phyloP scores from a whole-genome alignment of 2,113 vertebrate species.

The Excalfactoria chinensis region DNA sequence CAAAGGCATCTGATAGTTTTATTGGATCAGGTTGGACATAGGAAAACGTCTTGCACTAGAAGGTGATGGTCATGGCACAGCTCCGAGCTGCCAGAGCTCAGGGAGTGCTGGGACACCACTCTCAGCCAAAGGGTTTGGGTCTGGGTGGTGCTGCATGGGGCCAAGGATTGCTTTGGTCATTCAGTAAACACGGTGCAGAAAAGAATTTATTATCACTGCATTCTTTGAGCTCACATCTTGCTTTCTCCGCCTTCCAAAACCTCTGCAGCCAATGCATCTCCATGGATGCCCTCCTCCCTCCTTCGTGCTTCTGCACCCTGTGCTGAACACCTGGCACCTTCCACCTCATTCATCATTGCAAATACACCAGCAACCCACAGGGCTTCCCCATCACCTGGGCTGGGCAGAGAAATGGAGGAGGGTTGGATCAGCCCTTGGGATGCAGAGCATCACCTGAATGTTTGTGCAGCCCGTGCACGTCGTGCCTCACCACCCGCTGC shows the following conservation, averaged over 20 bases:
- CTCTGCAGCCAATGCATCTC: not conserved
- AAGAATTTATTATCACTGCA: not conserved
- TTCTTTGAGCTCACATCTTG: not conserved
- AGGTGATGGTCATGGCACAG: not conserved
- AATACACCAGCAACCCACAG: fast-evolving
- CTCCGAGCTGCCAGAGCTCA: too few relatives aligned
- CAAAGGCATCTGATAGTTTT: not conserved
- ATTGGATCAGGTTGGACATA: not conserved
- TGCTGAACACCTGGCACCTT: fast-evolving
- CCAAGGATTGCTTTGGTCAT: not conserved
- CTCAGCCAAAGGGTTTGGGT: too few relatives aligned
- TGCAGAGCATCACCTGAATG: not conserved
- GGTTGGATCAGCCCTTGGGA: not conserved
- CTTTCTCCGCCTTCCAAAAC: not conserved
- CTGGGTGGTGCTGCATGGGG: too few relatives aligned
- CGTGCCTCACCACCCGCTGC: not conserved
- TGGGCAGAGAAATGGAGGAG: not conserved
- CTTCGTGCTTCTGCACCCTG: not conserved
- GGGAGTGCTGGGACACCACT: too few relatives aligned
- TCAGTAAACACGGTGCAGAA: not conserved
- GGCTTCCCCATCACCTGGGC: not conserved
- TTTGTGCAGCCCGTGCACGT: not conserved
- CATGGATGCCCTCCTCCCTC: not conserved
- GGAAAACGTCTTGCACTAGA: too few relatives aligned
- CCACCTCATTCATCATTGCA: not conserved